These are phyloP conservation scores for Marronus borbonicus DNA, from an alignment of 2,888 invertebrate species.

Conservation along the genomic window DNA sequence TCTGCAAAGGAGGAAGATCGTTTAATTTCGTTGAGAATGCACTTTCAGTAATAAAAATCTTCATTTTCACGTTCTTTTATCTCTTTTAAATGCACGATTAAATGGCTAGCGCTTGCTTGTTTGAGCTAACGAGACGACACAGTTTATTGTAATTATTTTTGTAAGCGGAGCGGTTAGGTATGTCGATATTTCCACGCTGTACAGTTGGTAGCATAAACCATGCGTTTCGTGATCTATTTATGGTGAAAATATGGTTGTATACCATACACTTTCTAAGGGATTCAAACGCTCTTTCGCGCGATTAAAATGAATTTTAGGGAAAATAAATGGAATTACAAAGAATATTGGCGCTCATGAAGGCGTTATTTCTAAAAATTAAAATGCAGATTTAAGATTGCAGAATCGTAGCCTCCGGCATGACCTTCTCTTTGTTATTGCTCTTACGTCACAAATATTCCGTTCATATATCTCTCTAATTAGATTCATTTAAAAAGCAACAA, in stretches of 20 bases:
- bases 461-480: too few species aligned
- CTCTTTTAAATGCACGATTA: not conserved
- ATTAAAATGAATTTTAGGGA: too few species aligned
- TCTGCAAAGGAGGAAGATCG: too few species aligned
- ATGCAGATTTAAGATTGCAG: too few species aligned
- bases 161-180: not conserved
- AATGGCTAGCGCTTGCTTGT: not conserved
- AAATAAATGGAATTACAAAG: too few species aligned
- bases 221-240: not conserved
- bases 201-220: not conserved
- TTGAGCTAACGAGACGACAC: not conserved
- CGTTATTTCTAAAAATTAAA: too few species aligned
- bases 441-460: too few species aligned
- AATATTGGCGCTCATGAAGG: too few species aligned
- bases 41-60: not conserved
- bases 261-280: not conserved
- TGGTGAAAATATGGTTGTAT: not conserved
- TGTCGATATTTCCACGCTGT: not conserved
- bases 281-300: too few species aligned
- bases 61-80: constrained; percentile 4
- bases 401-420: too few species aligned
- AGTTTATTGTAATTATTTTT: not conserved
- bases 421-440: too few species aligned
- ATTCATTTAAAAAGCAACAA: too few species aligned
- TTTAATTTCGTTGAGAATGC: not conserved